A percentile compares a stretch with the other conserved stretches of the same genome.
Evolutionary conservation across 2,888 invertebrate species (phyloP).

Genomic region (Diachrysia chrysitis): DNA sequence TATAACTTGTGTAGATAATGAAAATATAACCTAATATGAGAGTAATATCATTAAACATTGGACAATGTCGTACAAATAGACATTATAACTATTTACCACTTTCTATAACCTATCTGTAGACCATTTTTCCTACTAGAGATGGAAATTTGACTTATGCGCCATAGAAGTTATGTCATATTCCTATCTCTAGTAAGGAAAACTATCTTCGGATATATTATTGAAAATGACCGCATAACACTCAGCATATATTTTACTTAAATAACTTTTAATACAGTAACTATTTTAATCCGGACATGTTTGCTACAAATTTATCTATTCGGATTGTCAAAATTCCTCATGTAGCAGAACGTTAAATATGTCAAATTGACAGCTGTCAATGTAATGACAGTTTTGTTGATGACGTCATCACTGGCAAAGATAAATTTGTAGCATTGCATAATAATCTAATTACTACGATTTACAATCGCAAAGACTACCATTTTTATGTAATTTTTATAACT

Average conservation of each 20-base stretch:
- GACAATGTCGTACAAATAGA: slow-evolving; percentile 17
- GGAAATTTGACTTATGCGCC: no score
- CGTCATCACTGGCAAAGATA: background rate
- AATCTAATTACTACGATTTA: background rate
- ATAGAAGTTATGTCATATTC: no score
- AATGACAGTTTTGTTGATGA: background rate
- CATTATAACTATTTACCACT: slow-evolving; percentile 9
- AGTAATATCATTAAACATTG: slow-evolving; percentile 35
- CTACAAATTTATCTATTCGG: slow-evolving; percentile 5
- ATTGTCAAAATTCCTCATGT: background rate
- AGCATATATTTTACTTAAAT: slow-evolving; percentile 24
- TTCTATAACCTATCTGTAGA: no score
- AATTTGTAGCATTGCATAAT: background rate
- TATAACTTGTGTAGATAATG: slow-evolving; percentile 9
- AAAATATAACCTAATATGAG: slow-evolving; percentile 23
- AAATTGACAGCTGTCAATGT: background rate
- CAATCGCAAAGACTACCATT: background rate
- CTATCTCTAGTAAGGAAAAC: no score
- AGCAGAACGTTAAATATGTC: background rate
- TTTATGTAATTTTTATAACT: background rate
- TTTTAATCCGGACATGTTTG: slow-evolving; percentile 19
- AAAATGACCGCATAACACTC: no score
- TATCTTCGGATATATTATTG: no score
- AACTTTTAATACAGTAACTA: slow-evolving; percentile 42
- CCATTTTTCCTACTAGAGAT: no score